These are phyloP conservation scores for Diorhabda carinulata DNA, from an alignment of 1,140 invertebrate genomes.

Conservation along the genomic window DNA sequence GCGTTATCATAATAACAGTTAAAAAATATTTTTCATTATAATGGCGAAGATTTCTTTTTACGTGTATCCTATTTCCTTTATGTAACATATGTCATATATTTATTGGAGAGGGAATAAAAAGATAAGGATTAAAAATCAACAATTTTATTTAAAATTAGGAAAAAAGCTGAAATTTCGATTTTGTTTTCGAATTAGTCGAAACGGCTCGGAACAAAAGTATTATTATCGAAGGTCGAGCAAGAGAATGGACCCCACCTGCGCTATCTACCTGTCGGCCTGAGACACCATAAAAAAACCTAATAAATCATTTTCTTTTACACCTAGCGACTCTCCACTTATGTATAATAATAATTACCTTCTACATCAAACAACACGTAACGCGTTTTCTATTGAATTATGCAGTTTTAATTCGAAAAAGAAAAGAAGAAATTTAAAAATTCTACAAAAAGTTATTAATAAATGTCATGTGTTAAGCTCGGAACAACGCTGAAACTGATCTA, in stretches of 20 bases:
- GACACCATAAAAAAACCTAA: slow-evolving; percentile 15
- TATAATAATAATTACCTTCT: slow-evolving; percentile 9
- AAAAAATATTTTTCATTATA: too few species aligned
- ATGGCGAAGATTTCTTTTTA: too few species aligned
- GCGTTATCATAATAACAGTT: too few species aligned
- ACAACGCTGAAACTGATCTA: slow-evolving; percentile 16
- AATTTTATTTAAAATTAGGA: too few species aligned
- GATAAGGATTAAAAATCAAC: too few species aligned
- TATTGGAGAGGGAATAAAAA: too few species aligned
- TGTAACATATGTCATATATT: too few species aligned
- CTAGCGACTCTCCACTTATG: slow-evolving; percentile 13
- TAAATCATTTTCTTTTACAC: slow-evolving; percentile 20
- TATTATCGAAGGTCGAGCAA: slow-evolving; percentile 1
- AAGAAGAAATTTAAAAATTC: slow-evolving; percentile 6
- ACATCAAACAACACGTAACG: slow-evolving; percentile 8
- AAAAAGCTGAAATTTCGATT: too few species aligned
- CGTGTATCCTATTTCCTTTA: too few species aligned
- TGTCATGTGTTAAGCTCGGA: slow-evolving; percentile 1
- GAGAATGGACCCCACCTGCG: slow-evolving; percentile 16
- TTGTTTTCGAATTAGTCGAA: slow-evolving; percentile 12
- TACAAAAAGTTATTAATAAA: slow-evolving; percentile 18
- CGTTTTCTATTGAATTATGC: slow-evolving; percentile 15
- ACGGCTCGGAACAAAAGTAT: slow-evolving; percentile 11
- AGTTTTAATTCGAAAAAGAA: slow-evolving; percentile 15
- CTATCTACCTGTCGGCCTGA: slow-evolving; percentile 4